Percentiles rank a stretch among this genome's conserved stretches.
Conservation (phyloP, 2,797 vertebrate genomes). For the Leptatherina wallacei region DNA sequence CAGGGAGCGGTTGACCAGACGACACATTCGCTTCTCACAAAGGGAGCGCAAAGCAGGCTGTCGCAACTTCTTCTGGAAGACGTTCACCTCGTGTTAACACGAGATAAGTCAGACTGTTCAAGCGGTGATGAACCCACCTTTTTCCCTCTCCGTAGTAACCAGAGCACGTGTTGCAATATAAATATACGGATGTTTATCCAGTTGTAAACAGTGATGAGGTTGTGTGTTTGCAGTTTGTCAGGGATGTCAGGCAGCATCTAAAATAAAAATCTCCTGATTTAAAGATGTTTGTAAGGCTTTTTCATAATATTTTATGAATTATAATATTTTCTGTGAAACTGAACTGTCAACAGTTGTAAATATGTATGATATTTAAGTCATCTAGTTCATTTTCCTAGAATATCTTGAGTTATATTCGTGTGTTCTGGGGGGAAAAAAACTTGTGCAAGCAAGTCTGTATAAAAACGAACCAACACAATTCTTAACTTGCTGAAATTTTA, state of each 20-base stretch:
- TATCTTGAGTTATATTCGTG: too few relatives aligned
- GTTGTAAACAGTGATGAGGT: background rate
- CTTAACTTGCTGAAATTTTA: constrained; percentile 56
- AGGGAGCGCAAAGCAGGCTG: constrained; percentile 85
- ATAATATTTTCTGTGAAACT: background rate
- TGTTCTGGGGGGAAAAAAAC: background rate
- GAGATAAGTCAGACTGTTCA: background rate
- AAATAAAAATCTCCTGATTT: constrained; percentile 42
- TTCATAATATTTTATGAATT: background rate
- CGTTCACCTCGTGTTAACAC: constrained; percentile 84
- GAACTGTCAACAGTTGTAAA: background rate
- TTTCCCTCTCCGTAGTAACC: constrained; percentile 15
- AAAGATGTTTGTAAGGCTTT: constrained; percentile 3
- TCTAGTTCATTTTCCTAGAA: too few relatives aligned
- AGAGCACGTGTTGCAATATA: background rate
- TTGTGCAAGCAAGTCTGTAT: background rate
- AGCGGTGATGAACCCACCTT: background rate
- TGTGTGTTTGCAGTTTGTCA: background rate
- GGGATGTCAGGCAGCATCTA: constrained; percentile 4
- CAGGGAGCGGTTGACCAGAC: constrained; percentile 61
- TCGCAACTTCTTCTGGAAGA: constrained; percentile 88
- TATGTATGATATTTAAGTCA: too few relatives aligned
- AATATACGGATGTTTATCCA: background rate
- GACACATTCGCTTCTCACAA: constrained; percentile 75
- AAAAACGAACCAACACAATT: constrained; percentile 10